Conservation (phyloP, 2,113 vertebrate genomes). For the Rostratula benghalensis region DNA sequence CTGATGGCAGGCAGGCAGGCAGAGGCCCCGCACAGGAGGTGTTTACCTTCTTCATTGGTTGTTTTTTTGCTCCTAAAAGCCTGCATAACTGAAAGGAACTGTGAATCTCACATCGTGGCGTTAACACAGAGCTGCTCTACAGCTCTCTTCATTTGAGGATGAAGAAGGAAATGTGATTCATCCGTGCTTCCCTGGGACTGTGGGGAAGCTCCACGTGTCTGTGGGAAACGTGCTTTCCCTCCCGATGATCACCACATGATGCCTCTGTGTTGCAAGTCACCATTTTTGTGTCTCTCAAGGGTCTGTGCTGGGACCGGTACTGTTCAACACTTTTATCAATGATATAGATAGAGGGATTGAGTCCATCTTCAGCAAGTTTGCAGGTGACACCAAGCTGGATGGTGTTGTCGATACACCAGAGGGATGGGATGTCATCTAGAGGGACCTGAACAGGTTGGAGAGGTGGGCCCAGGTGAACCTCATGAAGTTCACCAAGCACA, state of each 20-base stretch:
- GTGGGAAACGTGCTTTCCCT: background rate
- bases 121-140: background rate
- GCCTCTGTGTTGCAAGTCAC: background rate
- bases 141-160: background rate
- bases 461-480: no score
- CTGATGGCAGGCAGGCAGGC: background rate
- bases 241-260: background rate
- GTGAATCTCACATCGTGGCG: accelerated
- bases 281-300: no score
- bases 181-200: accelerated
- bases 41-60: background rate
- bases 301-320: no score
- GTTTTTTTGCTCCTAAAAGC: background rate
- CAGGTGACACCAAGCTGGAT: no score
- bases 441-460: no score
- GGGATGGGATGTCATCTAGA: no score
- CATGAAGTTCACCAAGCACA: no score
- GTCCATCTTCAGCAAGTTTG: no score
- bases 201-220: accelerated
- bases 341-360: no score
- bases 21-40: background rate
- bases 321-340: no score
- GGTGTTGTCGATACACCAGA: no score
- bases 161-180: background rate
- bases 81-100: background rate